Evolutionary conservation across 2,113 vertebrate species (phyloP), one percentile per base, ranked within the genome.

Genomic region (Notarius lentiginosus): DNA sequence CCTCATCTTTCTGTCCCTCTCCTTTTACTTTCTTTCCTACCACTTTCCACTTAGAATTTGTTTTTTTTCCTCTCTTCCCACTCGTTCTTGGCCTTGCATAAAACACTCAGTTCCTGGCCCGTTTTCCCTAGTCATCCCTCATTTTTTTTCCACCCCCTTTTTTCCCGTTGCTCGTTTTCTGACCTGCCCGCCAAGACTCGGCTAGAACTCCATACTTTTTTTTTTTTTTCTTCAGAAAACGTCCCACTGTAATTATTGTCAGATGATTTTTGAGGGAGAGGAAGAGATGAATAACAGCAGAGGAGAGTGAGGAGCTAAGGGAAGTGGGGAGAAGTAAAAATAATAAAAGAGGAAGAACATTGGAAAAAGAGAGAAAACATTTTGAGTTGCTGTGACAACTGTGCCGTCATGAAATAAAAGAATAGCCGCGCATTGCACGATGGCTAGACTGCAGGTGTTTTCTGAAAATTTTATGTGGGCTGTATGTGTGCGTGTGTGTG

Each of bases 171-270:
- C 58, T 81, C 63, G 34, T 53, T 70, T 72, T 58, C 41, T 18
- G 61, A 61, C 55, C 30, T 58, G 11, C 68, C 55, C 24, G 10
- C 14, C 58, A 53, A 49, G 22, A 81, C 41, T 75, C 83, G 7
- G 49, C 5, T 65, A 89, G 90, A 88, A 73, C 90, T 86, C 86
- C 89, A 86, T 88, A 82, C 30, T 7, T 85, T 87, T 84, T 79
- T 41, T 58, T 58, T 58, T 87, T 84, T 79, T 30, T n/a, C 34
- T 58, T 58, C 86, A 86, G 65, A 82, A 87, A 91, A 90, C 58
- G 90, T 90, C 90, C 83, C 34, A 3, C 9, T 10, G 51, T 94
- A 95, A 94, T 94, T 89, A 89, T 90, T 93, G 91, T 95, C 94
- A 94, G 93, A 94, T 95, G 88, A 87, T 88, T 76, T 80, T 81